Conservation (phyloP, 2,797 vertebrate genomes). For the Danio aesculapii region DNA sequence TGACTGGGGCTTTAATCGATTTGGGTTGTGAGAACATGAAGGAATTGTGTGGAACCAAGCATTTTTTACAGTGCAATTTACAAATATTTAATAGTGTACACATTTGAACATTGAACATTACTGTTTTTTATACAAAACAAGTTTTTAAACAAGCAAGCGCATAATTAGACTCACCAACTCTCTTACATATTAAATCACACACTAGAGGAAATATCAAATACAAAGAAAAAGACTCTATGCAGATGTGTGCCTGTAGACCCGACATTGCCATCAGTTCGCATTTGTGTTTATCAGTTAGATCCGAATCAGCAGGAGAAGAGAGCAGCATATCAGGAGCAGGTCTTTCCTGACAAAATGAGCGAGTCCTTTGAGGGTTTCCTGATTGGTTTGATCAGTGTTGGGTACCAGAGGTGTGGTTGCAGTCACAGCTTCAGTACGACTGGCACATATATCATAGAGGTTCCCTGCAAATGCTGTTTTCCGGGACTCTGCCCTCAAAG, state of each 20-base stretch:
- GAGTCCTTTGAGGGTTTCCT: constrained; percentile 84
- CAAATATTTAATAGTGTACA: not conserved
- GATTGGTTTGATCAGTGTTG: constrained; percentile 83
- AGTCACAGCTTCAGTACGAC: constrained; percentile 74
- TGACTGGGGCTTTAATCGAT: no score
- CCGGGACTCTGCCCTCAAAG: constrained; percentile 88
- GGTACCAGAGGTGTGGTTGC: constrained; percentile 67
- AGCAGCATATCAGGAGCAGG: constrained; percentile 68
- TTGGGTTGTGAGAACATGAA: no score
- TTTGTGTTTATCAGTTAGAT: constrained; percentile 56
- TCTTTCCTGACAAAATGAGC: constrained; percentile 51
- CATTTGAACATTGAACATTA: not conserved
- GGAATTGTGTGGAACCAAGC: no score
- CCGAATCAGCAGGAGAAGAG: constrained; percentile 64
- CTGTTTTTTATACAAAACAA: not conserved
- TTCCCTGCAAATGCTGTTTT: constrained; percentile 90
- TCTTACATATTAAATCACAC: not conserved
- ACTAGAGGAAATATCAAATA: not conserved
- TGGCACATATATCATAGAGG: constrained; percentile 88
- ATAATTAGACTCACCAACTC: not conserved
- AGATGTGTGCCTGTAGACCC: not conserved
- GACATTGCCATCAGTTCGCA: constrained; percentile 7
- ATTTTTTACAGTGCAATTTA: no score
- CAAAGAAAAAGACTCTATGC: not conserved
- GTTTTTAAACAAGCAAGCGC: not conserved